Evolutionary conservation across 2,888 invertebrate species (phyloP).

Genomic region (Heliconius aoede): DNA sequence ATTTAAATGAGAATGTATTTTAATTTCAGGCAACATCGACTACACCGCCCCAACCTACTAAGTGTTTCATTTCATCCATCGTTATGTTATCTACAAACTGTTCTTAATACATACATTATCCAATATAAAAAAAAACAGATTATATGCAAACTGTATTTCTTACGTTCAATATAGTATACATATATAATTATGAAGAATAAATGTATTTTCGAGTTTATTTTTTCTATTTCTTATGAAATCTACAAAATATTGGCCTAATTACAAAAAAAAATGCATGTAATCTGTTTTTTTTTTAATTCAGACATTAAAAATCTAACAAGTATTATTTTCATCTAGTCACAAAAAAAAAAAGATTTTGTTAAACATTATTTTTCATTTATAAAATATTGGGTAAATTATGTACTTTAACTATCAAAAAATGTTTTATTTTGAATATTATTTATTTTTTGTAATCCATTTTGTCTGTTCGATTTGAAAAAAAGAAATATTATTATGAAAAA

Average conservation of each 20-base stretch:
- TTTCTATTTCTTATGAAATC: neutral
- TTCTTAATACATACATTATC: constrained; percentile 46
- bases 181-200: neutral
- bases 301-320: neutral
- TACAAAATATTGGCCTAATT: constrained; percentile 8
- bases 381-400: neutral
- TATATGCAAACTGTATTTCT: neutral
- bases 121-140: neutral
- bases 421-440: constrained; percentile 7
- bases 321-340: constrained; percentile 21
- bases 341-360: neutral
- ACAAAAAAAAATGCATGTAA: constrained; percentile 12
- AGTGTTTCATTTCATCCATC: constrained; percentile 48
- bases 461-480: neutral
- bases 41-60: constrained; percentile 90
- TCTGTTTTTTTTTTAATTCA: neutral
- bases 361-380: neutral
- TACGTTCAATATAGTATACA: neutral
- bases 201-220: neutral
- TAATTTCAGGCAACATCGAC: constrained; percentile 85
- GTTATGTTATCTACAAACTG: constrained; percentile 42
- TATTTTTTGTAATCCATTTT: neutral
- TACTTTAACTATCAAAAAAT: constrained; percentile 14
- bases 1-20: constrained; percentile 26
- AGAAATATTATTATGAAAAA: constrained; percentile 12